These are phyloP conservation scores for Bettongia penicillata DNA, from an alignment of 2,113 vertebrate species.

Conservation along the genomic window DNA sequence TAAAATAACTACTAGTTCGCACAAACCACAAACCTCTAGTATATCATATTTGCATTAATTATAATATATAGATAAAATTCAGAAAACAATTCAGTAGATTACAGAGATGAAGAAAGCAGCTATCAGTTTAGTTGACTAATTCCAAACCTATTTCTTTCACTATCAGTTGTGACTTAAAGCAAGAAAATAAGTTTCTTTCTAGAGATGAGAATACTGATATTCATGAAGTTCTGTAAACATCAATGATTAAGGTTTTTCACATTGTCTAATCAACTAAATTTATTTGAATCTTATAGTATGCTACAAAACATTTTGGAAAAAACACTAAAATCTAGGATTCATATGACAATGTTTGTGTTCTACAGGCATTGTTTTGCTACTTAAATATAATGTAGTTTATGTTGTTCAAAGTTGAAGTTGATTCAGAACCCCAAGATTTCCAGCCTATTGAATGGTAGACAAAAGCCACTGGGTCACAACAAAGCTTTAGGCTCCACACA, in stretches of 20 bases:
- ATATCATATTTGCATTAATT: neutral
- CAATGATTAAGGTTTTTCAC: neutral
- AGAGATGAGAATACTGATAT: neutral
- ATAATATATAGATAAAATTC: neutral
- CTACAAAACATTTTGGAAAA: neutral
- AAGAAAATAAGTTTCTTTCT: neutral
- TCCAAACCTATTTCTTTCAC: neutral
- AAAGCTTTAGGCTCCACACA: too few species aligned
- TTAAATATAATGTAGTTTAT: neutral
- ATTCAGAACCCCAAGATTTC: neutral
- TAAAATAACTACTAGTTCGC: neutral
- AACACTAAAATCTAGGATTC: too few species aligned
- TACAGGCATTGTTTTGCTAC: neutral
- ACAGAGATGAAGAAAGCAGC: neutral
- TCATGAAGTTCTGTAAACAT: neutral
- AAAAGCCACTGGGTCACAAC: neutral
- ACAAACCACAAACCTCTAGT: neutral
- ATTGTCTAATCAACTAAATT: neutral
- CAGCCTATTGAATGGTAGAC: neutral
- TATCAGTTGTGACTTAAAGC: neutral
- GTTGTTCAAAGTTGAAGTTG: too few species aligned
- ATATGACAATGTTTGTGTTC: neutral
- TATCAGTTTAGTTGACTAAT: neutral
- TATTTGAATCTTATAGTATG: neutral
- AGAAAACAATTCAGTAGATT: neutral